Conservation (phyloP, 1,140 invertebrate genomes). For the Achatina immaculata region DNA sequence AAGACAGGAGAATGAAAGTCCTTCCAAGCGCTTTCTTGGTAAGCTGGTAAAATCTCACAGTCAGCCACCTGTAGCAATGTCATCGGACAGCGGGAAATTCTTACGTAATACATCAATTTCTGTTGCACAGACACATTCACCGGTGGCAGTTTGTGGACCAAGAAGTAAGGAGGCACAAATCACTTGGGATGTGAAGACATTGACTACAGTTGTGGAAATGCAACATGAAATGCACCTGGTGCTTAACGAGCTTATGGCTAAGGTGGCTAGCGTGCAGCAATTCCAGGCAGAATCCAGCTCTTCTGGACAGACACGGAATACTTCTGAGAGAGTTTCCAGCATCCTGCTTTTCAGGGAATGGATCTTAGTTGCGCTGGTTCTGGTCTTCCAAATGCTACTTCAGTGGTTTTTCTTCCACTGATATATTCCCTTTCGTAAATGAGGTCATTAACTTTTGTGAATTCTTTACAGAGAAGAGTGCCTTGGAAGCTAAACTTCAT, state of each 20-base stretch:
- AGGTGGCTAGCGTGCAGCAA: neutral
- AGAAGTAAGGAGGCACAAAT: neutral
- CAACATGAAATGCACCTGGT: conserved; percentile 30
- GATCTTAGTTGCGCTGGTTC: conserved; percentile 57
- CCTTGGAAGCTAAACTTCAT: too few relatives aligned
- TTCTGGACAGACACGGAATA: neutral
- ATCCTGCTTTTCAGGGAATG: conserved; percentile 44
- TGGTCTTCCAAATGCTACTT: conserved; percentile 61
- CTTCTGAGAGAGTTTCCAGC: conserved; percentile 12
- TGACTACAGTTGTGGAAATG: conserved; percentile 19
- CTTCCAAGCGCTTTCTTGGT: neutral
- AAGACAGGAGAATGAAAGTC: neutral
- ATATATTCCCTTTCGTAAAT: neutral
- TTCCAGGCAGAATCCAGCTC: neutral
- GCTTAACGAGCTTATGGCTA: neutral
- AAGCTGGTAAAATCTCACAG: neutral
- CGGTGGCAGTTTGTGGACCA: neutral
- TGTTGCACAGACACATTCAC: neutral
- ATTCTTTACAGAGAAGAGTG: too few relatives aligned
- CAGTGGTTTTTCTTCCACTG: conserved; percentile 56
- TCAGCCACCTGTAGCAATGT: neutral
- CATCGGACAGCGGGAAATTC: neutral
- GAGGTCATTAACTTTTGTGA: too few relatives aligned
- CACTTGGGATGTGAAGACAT: neutral
- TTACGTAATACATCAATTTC: neutral